Conservation (phyloP, 2,888 invertebrate species). For the Tortrix viridana region DNA sequence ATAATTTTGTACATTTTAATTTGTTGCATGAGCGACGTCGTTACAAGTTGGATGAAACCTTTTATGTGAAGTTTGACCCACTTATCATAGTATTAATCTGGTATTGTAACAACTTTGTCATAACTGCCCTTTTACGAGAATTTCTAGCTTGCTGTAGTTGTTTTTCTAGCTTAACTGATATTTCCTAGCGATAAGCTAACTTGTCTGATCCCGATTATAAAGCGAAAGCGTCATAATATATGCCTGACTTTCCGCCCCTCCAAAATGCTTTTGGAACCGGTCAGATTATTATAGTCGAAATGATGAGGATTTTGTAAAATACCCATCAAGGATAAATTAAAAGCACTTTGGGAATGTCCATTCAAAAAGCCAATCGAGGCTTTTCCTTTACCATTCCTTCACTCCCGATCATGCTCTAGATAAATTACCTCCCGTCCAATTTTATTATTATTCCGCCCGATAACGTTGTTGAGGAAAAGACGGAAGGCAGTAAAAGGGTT, state of each 20-base stretch:
- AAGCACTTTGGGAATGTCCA: neutral
- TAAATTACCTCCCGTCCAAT: too few relatives aligned
- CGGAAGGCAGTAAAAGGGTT: too few relatives aligned
- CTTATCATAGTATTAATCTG: neutral
- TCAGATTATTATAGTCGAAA: conserved; percentile 9
- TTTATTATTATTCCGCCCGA: too few relatives aligned
- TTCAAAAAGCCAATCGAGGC: too few relatives aligned
- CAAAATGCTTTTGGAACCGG: conserved; percentile 22
- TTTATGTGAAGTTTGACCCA: neutral
- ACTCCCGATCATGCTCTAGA: too few relatives aligned
- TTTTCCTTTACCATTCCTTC: too few relatives aligned
- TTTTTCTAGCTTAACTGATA: conserved; percentile 13
- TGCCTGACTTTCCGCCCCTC: conserved; percentile 22
- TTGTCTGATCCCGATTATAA: conserved; percentile 32
- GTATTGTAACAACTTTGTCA: neutral
- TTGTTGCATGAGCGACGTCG: neutral
- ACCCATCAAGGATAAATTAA: neutral
- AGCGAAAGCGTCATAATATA: conserved; percentile 35
- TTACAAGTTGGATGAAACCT: neutral
- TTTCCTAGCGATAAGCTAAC: conserved; percentile 29
- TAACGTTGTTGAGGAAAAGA: too few relatives aligned
- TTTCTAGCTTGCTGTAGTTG: neutral
- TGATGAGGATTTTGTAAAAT: conserved; percentile 11
- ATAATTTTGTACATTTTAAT: conserved; percentile 5
- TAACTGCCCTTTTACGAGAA: neutral